These are phyloP conservation scores for Anguilla japonica DNA, from an alignment of 2,113 vertebrate species.

Conservation along the genomic window DNA sequence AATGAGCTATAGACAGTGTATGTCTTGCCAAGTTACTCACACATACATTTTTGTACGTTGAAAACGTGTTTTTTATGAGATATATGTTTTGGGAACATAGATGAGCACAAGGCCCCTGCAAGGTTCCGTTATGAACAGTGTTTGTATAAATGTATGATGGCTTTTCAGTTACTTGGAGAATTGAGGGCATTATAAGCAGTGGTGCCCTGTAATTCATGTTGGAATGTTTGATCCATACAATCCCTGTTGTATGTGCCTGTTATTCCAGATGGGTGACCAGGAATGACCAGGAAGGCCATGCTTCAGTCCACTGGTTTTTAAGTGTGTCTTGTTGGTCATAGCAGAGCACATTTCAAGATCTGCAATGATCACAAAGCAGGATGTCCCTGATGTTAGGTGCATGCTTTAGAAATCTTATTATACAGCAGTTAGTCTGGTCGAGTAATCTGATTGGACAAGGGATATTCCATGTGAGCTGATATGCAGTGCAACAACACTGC, in stretches of 20 bases:
- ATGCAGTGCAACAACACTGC: too few relatives aligned
- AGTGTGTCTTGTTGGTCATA: not conserved
- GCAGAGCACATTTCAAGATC: not conserved
- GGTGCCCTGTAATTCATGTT: not conserved
- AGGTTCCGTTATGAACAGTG: not conserved
- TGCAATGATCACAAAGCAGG: not conserved
- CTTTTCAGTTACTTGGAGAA: not conserved
- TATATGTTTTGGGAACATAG: not conserved
- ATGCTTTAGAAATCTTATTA: not conserved
- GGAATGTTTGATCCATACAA: not conserved
- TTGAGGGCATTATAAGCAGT: not conserved
- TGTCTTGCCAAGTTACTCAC: too few relatives aligned
- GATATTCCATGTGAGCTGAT: too few relatives aligned
- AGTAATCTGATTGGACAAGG: too few relatives aligned
- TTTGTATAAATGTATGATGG: not conserved
- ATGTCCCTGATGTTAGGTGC: not conserved
- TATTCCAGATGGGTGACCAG: not conserved
- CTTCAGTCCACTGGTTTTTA: not conserved
- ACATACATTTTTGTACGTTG: too few relatives aligned
- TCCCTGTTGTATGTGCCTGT: not conserved
- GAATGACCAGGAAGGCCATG: not conserved
- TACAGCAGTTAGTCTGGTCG: too few relatives aligned
- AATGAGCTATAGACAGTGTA: too few relatives aligned
- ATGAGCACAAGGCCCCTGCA: not conserved
- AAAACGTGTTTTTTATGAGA: too few relatives aligned